Evolutionary conservation across 1,140 invertebrate species (phyloP).

Genomic region (Drosophila pachea): DNA sequence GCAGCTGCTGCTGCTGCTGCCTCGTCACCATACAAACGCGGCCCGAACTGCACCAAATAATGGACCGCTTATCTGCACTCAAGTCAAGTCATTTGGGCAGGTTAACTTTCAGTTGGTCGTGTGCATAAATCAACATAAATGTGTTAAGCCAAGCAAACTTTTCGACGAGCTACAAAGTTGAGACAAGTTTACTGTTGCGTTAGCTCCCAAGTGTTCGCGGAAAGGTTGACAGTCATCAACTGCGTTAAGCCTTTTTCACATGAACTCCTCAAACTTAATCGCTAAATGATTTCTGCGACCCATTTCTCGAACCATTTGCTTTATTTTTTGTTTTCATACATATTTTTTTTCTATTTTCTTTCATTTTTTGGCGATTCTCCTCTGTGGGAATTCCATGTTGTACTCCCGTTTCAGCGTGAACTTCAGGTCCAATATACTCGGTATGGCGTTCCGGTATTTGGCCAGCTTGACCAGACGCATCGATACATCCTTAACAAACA

Average conservation of each 20-base stretch:
- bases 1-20: constrained; percentile 9
- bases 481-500: constrained; percentile 38
- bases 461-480: constrained; percentile 41
- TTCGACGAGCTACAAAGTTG: constrained; percentile 35
- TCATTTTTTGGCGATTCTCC: background rate
- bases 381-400: constrained; percentile 50
- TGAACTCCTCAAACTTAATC: background rate
- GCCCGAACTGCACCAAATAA: background rate
- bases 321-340: background rate
- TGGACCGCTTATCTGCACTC: constrained; percentile 6
- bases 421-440: constrained; percentile 38
- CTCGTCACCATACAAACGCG: constrained; percentile 22
- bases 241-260: no score
- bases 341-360: background rate
- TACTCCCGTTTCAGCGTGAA: constrained; percentile 51
- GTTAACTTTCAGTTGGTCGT: constrained; percentile 20
- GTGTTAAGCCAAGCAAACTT: constrained; percentile 26
- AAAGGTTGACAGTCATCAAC: no score
- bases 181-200: background rate
- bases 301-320: background rate
- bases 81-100: constrained; percentile 29
- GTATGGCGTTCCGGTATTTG: constrained; percentile 17
- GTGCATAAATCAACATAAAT: constrained; percentile 38
- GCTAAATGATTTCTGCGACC: background rate
- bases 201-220: background rate